phyloP scores from a whole-genome alignment of 2,888 invertebrate species.

The Mythimna loreyi region DNA sequence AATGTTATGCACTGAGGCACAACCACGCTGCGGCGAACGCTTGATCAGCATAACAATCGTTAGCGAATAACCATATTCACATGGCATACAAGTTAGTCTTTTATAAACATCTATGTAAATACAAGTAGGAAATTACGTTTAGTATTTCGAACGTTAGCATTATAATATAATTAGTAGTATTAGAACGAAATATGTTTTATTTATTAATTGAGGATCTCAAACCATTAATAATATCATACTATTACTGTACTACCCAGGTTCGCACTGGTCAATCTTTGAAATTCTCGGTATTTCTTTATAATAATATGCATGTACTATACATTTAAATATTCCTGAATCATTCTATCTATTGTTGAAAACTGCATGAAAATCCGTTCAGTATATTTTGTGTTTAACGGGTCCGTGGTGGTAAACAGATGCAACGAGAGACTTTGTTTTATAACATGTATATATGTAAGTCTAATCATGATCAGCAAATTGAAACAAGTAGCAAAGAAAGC shows the following conservation, averaged over 20 bases:
- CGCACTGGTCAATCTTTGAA: no score
- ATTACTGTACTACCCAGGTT: no score
- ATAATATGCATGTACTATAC: no score
- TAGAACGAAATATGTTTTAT: neutral
- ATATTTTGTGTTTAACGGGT: no score
- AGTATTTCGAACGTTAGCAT: neutral
- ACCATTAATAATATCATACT: neutral
- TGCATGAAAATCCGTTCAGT: no score
- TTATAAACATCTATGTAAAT: slow-evolving; percentile 11
- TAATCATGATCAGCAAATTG: neutral
- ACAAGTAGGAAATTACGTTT: neutral
- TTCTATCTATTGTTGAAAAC: no score
- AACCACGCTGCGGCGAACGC: slow-evolving; percentile 19
- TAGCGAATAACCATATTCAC: slow-evolving; percentile 19
- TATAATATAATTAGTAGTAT: neutral
- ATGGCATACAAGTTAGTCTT: slow-evolving; percentile 10
- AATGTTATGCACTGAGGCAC: slow-evolving; percentile 28
- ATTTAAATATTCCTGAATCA: no score
- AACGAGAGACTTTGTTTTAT: no score
- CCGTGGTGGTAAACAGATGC: no score
- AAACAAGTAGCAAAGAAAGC: slow-evolving; percentile 2
- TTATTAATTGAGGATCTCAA: neutral
- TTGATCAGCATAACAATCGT: slow-evolving; percentile 49
- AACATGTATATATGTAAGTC: neutral
- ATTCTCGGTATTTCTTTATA: no score